Evolutionary conservation across 2,888 invertebrate genomes (phyloP).

Genomic region (Antheraea yamamai): DNA sequence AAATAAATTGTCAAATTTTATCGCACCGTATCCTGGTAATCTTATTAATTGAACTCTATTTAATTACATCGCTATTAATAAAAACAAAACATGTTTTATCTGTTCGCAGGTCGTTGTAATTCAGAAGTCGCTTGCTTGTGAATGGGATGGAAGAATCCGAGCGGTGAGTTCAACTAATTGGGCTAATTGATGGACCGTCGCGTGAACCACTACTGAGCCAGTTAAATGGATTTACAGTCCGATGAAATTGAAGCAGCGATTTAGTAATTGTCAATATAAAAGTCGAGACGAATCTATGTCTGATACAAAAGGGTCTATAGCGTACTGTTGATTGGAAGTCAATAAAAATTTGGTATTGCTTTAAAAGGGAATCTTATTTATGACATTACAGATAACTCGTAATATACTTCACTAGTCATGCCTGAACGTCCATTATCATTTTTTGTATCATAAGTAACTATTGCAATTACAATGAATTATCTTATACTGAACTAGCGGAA

Average conservation of each 20-base stretch:
- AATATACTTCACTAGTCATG: not conserved
- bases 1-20: constrained; percentile 47
- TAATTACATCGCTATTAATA: constrained; percentile 22
- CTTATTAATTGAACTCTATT: constrained; percentile 27
- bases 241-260: constrained; percentile 53
- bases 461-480: too few relatives aligned
- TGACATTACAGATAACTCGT: not conserved
- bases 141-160: constrained; percentile 58
- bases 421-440: not conserved
- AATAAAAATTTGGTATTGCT: not conserved
- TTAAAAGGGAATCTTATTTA: not conserved
- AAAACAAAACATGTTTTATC: constrained; percentile 25
- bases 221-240: constrained; percentile 66
- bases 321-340: not conserved
- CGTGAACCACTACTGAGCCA: constrained; percentile 49
- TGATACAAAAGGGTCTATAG: not conserved
- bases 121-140: constrained; percentile 31
- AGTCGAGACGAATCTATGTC: constrained; percentile 26
- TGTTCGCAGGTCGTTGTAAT: constrained; percentile 13
- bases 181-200: constrained; percentile 65
- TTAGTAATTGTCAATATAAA: constrained; percentile 46
- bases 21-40: constrained; percentile 56
- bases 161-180: constrained; percentile 59
- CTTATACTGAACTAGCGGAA: too few relatives aligned
- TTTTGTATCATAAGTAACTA: not conserved